Evolutionary conservation across 1,140 invertebrate genomes (phyloP).

Genomic region (Lucilia cuprina): DNA sequence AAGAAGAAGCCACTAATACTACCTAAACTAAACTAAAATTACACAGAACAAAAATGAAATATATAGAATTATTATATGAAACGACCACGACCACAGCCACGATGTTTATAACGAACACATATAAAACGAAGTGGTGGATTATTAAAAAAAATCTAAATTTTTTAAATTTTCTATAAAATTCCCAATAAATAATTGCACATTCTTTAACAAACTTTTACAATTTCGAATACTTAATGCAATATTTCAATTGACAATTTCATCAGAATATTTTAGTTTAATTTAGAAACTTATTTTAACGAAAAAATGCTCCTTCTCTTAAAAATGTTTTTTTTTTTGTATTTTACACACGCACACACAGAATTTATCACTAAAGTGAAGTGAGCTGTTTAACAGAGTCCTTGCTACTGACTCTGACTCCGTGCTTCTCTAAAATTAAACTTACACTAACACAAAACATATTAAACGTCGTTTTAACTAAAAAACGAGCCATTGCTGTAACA

Average conservation of each 20-base stretch:
- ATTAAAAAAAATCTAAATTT: background rate
- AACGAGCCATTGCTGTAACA: too few relatives aligned
- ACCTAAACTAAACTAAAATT: slow-evolving; percentile 8
- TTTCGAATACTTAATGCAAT: too few relatives aligned
- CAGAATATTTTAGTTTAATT: too few relatives aligned
- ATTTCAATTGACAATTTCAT: too few relatives aligned
- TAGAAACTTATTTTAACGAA: too few relatives aligned
- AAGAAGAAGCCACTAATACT: slow-evolving; percentile 26
- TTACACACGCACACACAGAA: background rate
- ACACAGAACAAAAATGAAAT: too few relatives aligned
- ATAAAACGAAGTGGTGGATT: slow-evolving; percentile 28
- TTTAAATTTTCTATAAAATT: too few relatives aligned
- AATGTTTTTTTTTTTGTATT: background rate
- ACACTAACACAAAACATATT: background rate
- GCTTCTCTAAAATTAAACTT: slow-evolving; percentile 16
- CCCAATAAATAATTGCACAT: too few relatives aligned
- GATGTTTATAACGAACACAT: slow-evolving; percentile 20
- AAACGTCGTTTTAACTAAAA: too few relatives aligned
- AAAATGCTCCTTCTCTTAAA: too few relatives aligned
- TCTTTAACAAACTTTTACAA: too few relatives aligned
- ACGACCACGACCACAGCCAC: slow-evolving; percentile 25
- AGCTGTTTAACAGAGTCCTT: slow-evolving; percentile 25
- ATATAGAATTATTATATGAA: background rate
- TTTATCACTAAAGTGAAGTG: background rate
- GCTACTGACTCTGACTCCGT: slow-evolving; percentile 31